Base-by-base conservation (phyloP, 2,113 vertebrate genomes). In the Gadus chalcogrammus region DNA sequence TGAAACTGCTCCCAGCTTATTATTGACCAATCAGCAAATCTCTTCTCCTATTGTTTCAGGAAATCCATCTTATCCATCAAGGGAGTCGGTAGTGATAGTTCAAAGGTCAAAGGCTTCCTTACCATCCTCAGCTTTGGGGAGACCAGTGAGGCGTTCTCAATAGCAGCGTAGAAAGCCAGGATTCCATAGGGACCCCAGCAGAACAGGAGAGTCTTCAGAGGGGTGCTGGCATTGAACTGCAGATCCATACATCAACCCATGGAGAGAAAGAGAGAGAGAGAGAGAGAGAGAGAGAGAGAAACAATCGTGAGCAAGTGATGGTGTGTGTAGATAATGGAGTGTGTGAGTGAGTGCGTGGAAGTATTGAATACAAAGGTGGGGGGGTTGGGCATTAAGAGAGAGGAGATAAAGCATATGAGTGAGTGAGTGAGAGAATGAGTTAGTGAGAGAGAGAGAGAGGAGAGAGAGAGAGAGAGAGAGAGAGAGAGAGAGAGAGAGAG, bases 51-150 rank as follows among this genome's bases (percentile, higher is more conserved):
- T 35, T 35, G 31, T 35, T 35, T 35, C 31, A 35, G 31, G 31
- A 7, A 35, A 35, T 35, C 31, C 31, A 35, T 35, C 31, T 35
- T 5, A 35, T 35, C 31, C 31, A 35, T 35, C 3, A 35, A 35
- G 31, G 31, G 42, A 13, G 42, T 48, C 9, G 1, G 42, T 48
- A 13, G 42, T 48, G 42, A 48, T 48, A 48, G 9, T 7, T 48
- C 42, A 12, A 48, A 48, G 42, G 42, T 48, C 2, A 48, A 48
- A 48, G 42, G 42, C 13, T 31, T 53, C 68, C 77, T 6, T 91
- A 99, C 97, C 97, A 98, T 98, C 84, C 94, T 93, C 55, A 97
- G 89, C 88, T 95, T 95, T 11, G 95, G 92, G 15, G 95, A 94
- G 22, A 98, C 85, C 79, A 94, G 83, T 70, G 77, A 93, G 75